Percentiles rank a stretch among this genome's conserved stretches.
These are phyloP conservation scores for Selene dorsalis DNA, from an alignment of 2,797 vertebrate genomes.

Conservation along the genomic window DNA sequence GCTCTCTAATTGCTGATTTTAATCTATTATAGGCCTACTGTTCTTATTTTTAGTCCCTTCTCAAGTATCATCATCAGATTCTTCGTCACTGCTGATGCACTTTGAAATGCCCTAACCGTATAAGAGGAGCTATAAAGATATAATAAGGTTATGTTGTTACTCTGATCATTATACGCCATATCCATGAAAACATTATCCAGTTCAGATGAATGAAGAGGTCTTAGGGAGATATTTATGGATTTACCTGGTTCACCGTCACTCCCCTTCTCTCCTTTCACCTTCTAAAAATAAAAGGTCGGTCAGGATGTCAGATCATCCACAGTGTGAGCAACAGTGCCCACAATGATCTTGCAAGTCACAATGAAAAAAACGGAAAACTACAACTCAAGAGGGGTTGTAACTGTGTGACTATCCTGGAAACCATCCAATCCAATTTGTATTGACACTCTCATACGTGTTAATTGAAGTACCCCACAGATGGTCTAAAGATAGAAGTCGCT, in stretches of 20 bases:
- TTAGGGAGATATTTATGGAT: background rate
- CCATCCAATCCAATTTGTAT: constrained; percentile 54
- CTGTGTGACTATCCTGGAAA: constrained; percentile 26
- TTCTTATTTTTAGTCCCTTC: background rate
- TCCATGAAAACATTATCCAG: background rate
- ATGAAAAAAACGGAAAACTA: background rate
- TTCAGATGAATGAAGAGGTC: background rate
- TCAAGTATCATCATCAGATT: background rate
- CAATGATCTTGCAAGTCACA: too few relatives aligned
- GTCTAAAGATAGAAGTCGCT: constrained; percentile 67
- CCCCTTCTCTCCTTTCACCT: background rate
- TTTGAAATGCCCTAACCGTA: background rate
- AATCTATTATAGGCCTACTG: background rate
- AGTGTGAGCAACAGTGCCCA: too few relatives aligned
- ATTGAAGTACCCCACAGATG: constrained; percentile 48
- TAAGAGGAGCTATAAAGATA: background rate
- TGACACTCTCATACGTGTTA: constrained; percentile 64
- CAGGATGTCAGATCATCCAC: constrained; percentile 1
- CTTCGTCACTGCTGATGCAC: background rate
- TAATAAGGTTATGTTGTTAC: background rate
- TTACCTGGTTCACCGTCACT: background rate
- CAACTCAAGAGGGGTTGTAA: constrained; percentile 17
- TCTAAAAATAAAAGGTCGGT: background rate
- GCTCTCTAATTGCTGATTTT: background rate
- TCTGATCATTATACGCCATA: background rate